Conservation (phyloP, 2,888 invertebrate genomes). For the Archaeoteleia sp. region DNA sequence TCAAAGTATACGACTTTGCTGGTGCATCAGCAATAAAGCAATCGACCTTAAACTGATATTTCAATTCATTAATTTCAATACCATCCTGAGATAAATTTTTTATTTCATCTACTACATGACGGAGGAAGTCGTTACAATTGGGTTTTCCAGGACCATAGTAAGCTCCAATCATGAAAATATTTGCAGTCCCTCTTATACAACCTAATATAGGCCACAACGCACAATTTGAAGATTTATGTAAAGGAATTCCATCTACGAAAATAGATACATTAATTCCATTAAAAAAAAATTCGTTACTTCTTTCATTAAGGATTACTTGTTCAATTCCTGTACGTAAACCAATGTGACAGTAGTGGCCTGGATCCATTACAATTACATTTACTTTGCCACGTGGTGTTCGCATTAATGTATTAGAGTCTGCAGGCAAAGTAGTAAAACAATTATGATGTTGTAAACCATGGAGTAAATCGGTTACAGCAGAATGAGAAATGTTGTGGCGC, state of each 20-base stretch:
- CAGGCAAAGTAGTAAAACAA: no score
- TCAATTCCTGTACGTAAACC: slow-evolving; percentile 18
- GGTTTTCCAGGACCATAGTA: slow-evolving; percentile 52
- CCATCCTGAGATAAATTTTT: slow-evolving; percentile 37
- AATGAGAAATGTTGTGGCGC: no score
- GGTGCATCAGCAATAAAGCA: slow-evolving; percentile 53
- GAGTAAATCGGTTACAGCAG: no score
- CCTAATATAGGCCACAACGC: slow-evolving; percentile 55
- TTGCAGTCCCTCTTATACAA: slow-evolving; percentile 22
- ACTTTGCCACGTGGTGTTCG: slow-evolving; percentile 25
- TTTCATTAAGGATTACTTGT: no score
- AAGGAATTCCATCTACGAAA: slow-evolving; percentile 44
- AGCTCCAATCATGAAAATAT: slow-evolving; percentile 50
- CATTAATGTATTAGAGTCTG: no score
- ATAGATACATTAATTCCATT: slow-evolving; percentile 18
- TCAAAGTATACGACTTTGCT: slow-evolving; percentile 45
- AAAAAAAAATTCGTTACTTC: no score
- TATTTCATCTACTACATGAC: slow-evolving; percentile 7
- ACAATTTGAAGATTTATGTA: slow-evolving; percentile 45
- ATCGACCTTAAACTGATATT: slow-evolving; percentile 34
- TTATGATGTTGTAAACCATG: no score
- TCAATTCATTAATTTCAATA: slow-evolving; percentile 17
- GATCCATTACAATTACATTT: slow-evolving; percentile 3
- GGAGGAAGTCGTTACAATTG: neutral
- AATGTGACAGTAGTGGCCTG: slow-evolving; percentile 27